A percentile compares a stretch with the other conserved stretches of the same genome.
phyloP scores from a whole-genome alignment of 2,113 vertebrate genomes.

The Proteles cristata region DNA sequence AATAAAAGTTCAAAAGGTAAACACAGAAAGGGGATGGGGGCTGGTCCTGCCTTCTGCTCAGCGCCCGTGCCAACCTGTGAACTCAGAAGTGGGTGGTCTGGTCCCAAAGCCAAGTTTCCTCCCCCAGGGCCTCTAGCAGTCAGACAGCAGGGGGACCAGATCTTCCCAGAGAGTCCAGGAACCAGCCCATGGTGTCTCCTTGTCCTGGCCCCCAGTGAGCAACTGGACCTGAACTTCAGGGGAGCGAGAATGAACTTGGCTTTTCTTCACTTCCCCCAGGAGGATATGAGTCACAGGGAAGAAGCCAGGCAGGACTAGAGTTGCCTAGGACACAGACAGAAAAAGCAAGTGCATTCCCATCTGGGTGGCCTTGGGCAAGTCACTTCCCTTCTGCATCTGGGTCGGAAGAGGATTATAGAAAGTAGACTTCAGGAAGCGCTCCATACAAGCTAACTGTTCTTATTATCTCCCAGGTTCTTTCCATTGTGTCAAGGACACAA shows the following conservation, averaged over 20 bases:
- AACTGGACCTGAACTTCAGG: not conserved
- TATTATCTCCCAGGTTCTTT: not conserved
- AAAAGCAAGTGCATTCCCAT: not conserved
- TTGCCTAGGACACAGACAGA: not conserved
- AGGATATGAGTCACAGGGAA: conserved; percentile 69
- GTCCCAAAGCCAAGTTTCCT: conserved; percentile 55
- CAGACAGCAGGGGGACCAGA: not conserved
- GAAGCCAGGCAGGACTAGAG: not conserved
- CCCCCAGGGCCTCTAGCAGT: conserved; percentile 37
- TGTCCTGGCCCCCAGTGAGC: not conserved
- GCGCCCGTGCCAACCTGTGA: not conserved
- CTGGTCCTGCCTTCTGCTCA: not conserved
- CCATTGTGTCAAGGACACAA: not conserved
- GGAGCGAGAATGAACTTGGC: conserved; percentile 4
- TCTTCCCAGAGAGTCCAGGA: not conserved
- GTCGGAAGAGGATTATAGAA: not conserved
- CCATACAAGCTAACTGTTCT: not conserved
- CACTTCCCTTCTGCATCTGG: not conserved
- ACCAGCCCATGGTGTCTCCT: not conserved
- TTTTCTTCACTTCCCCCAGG: not conserved
- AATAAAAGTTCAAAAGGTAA: conserved; percentile 78
- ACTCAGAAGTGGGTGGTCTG: conserved; percentile 45
- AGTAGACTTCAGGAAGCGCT: not conserved
- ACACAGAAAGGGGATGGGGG: not conserved
- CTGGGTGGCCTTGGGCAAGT: conserved; percentile 27